Conservation (phyloP, 2,888 invertebrate species). For the Drosophila meridiana region DNA sequence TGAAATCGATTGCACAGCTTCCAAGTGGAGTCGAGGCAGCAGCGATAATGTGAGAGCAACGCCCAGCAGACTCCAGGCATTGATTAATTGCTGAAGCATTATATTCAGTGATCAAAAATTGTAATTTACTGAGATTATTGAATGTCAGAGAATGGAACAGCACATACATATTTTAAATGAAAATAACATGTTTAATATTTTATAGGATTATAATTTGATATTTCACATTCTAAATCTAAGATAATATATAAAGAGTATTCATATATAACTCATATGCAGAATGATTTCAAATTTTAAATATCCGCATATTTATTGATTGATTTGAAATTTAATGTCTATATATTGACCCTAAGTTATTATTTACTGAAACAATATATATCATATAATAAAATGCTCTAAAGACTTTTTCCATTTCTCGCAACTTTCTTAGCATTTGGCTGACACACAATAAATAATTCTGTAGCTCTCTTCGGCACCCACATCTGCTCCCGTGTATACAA, state of each 20-base stretch:
- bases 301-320: not conserved
- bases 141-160: not conserved
- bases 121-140: not conserved
- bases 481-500: constrained; percentile 60
- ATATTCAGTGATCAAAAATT: not conserved
- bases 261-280: too few species aligned
- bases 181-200: too few species aligned
- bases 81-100: constrained; percentile 53
- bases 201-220: too few species aligned
- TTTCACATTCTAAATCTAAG: too few species aligned
- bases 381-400: not conserved
- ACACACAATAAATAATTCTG: constrained; percentile 42
- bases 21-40: constrained; percentile 34
- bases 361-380: not conserved
- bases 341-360: not conserved
- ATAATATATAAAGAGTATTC: too few species aligned
- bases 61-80: constrained; percentile 48
- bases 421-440: constrained; percentile 32
- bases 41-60: constrained; percentile 65
- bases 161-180: too few species aligned
- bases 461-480: constrained; percentile 56
- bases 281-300: not conserved
- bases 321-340: not conserved
- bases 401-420: constrained; percentile 18
- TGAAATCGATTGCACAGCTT: constrained; percentile 58